Percentiles rank a stretch among this genome's conserved stretches.
Conservation (phyloP, 1,140 invertebrate genomes). For the Cyclargus thomasi region DNA sequence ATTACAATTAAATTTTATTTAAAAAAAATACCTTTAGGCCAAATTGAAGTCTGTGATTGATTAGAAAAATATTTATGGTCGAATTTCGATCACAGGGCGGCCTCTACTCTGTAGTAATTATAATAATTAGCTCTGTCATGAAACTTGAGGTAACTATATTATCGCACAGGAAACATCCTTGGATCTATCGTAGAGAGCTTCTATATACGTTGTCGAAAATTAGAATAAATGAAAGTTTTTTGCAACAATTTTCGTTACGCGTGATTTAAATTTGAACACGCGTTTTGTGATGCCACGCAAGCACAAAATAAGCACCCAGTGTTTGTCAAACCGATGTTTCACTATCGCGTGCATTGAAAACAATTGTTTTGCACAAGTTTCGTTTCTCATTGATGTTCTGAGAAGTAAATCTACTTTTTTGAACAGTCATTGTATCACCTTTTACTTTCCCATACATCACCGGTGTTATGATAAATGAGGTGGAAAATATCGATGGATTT, state of each 20-base stretch:
- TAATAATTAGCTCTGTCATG: too few species aligned
- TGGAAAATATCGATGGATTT: background rate
- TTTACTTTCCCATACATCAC: slow-evolving; percentile 8
- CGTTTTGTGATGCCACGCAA: background rate
- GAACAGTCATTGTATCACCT: slow-evolving; percentile 6
- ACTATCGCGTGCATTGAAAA: background rate
- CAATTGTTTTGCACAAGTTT: slow-evolving; percentile 6
- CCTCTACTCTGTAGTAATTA: too few species aligned
- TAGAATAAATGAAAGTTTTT: background rate
- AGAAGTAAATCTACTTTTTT: slow-evolving; percentile 8
- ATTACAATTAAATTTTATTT: too few species aligned
- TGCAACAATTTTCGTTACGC: too few species aligned
- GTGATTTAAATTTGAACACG: background rate
- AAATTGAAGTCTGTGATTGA: too few species aligned
- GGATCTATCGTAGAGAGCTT: too few species aligned
- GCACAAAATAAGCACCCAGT: background rate
- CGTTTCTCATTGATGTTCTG: slow-evolving; percentile 5
- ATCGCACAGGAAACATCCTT: too few species aligned
- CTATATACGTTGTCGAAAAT: background rate
- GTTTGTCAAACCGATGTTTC: background rate
- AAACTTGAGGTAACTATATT: too few species aligned
- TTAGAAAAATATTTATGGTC: too few species aligned
- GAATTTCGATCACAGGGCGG: too few species aligned
- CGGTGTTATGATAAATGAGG: background rate
- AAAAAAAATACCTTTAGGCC: too few species aligned